A percentile compares a stretch with the other conserved stretches of the same genome.
These are phyloP conservation scores for Cephus pygmeus DNA, from an alignment of 2,888 invertebrate species.

Conservation along the genomic window DNA sequence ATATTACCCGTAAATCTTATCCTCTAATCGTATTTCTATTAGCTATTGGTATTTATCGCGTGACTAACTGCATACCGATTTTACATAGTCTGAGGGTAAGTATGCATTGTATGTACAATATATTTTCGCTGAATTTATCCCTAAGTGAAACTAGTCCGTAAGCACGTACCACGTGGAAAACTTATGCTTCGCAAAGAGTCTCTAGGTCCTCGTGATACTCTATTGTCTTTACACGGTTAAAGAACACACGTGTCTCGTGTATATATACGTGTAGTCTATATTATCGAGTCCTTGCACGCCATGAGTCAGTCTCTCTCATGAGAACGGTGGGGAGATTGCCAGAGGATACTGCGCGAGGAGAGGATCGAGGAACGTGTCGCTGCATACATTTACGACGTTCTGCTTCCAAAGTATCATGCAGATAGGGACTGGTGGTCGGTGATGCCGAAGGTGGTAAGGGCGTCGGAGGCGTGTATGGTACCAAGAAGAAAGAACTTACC, in stretches of 20 bases:
- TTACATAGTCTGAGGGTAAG: neutral
- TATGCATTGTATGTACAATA: neutral
- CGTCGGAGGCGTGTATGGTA: neutral
- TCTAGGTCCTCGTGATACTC: neutral
- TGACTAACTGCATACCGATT: neutral
- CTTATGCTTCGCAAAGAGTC: neutral
- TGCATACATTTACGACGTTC: constrained; percentile 57
- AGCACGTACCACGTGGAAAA: neutral
- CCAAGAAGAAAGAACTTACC: neutral
- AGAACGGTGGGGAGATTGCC: neutral
- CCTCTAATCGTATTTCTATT: neutral
- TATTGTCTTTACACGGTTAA: neutral
- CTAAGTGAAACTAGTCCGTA: neutral
- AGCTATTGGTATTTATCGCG: neutral
- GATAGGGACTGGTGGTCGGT: neutral
- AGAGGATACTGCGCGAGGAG: constrained; percentile 27
- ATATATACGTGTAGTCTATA: neutral
- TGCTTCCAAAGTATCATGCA: constrained; percentile 31
- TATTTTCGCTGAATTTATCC: neutral
- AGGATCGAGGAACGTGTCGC: constrained; percentile 52
- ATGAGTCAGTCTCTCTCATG: neutral
- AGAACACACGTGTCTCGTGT: neutral
- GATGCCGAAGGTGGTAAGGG: neutral
- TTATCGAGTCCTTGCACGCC: neutral
- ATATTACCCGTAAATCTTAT: neutral